Base-by-base conservation (phyloP, 2,797 vertebrate species). In the Sebastes hubbsi region DNA sequence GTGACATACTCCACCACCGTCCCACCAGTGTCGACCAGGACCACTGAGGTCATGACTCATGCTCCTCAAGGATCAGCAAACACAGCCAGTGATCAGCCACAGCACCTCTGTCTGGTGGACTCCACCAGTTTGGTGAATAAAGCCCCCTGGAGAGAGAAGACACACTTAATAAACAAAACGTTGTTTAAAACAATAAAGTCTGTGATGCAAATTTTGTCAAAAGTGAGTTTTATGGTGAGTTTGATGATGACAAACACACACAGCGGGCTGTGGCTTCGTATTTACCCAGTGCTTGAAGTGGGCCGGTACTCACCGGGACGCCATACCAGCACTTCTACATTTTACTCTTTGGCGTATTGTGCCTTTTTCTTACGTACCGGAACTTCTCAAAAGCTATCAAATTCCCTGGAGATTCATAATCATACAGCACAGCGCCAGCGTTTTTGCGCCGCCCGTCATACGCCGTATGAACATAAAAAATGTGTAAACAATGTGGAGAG, bases 1-100 rank as follows among this genome's bases (percentile, higher is more conserved):
- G 95, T 95, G 87, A 97, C 94, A n/a, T 98, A 97, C 91, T 98
- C 97, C 95, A 97, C 94, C 90, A 95, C 87, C 8, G 94, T 90
- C 81, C 97, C 97, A 89, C 97, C 98, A 75, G 90, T 94, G 94
- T 97, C 97, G 83, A 98, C 95, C 90, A 97, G 95, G 89, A 97
- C 96, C 91, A 97, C 97, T 58, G 98, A 99, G 90, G 97, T 96
- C 98, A 99, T 99, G 91, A 95, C 95, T 95, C 96, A 97, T 96
- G 94, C 95, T 97, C 93, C 71, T 67, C 29, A 5, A 67, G 63
- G 80, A 70, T 72, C 18, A 61, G 73, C n/a, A 12, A 52, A 72
- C 77, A 59, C 59, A 62, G 70, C 56, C 75, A 42, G 68, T 10
- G 59, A 27, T 62, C 64, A 2, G 16, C 80, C 71, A 69, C 83